These are phyloP conservation scores for Sebastes schlegelii DNA, from an alignment of 2,113 vertebrate genomes.

Conservation along the genomic window DNA sequence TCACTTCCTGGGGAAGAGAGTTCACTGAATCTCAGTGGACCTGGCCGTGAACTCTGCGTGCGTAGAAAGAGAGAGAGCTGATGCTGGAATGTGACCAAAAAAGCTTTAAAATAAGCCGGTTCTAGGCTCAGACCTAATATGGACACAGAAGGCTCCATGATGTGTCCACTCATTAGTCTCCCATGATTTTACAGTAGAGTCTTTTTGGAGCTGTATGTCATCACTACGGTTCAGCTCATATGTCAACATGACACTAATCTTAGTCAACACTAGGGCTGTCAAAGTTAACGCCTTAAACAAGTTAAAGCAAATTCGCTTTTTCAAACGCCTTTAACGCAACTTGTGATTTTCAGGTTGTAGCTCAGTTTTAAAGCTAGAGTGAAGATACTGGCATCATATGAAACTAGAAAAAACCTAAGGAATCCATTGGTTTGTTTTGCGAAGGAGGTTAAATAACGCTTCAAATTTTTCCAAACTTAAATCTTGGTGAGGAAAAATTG, in stretches of 20 bases:
- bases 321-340: no score
- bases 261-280: neutral
- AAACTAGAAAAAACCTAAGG: no score
- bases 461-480: no score
- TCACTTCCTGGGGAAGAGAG: conserved; percentile 58
- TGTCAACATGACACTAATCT: conserved; percentile 30
- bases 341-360: no score
- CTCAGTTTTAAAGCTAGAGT: no score
- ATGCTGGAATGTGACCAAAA: conserved; percentile 15
- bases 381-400: no score
- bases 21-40: conserved; percentile 54
- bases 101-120: conserved; percentile 12
- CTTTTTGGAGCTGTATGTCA: conserved; percentile 15
- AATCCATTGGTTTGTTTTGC: no score
- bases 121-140: conserved; percentile 25
- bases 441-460: no score
- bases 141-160: conserved; percentile 7
- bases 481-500: no score
- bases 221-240: conserved; percentile 15
- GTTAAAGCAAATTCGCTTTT: no score
- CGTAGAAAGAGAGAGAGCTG: neutral
- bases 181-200: conserved; percentile 11
- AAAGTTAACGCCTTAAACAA: no score
- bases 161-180: conserved; percentile 13
- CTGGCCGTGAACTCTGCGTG: conserved; percentile 1